These are phyloP conservation scores for Oncopodura yosiiana DNA, from an alignment of 1,140 invertebrate species.

Conservation along the genomic window DNA sequence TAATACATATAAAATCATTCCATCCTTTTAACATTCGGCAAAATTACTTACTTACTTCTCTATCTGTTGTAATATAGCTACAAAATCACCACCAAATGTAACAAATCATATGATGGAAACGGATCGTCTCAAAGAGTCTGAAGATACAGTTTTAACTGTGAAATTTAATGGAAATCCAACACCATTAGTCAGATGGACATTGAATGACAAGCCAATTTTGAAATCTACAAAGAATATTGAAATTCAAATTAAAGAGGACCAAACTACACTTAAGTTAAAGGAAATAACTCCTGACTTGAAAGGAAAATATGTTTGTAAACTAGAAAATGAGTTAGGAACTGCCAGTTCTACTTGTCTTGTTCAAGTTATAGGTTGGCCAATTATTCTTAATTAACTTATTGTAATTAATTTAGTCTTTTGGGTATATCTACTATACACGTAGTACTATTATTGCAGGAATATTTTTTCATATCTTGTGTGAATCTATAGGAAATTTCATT, in stretches of 20 bases:
- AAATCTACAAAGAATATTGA: constrained; percentile 58
- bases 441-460: background rate
- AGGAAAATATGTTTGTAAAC: constrained; percentile 77
- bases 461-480: background rate
- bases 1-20: too few relatives aligned
- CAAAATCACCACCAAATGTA: constrained; percentile 67
- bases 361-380: constrained; percentile 54
- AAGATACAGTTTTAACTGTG: constrained; percentile 64
- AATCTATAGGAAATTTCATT: background rate
- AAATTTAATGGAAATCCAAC: constrained; percentile 68
- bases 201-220: constrained; percentile 67
- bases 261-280: constrained; percentile 59
- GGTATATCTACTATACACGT: too few relatives aligned
- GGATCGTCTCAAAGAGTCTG: constrained; percentile 60
- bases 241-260: constrained; percentile 62
- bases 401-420: too few relatives aligned
- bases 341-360: constrained; percentile 68
- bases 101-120: constrained; percentile 66
- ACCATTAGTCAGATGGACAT: constrained; percentile 85
- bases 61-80: constrained; percentile 47
- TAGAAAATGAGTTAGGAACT: constrained; percentile 68
- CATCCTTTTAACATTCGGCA: background rate
- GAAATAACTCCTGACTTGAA: constrained; percentile 58
- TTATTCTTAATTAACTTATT: background rate
- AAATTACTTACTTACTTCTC: background rate